A percentile compares a stretch with the other conserved stretches of the same genome.
Conservation (phyloP, 2,113 vertebrate species). For the Macheiramphus alcinus region DNA sequence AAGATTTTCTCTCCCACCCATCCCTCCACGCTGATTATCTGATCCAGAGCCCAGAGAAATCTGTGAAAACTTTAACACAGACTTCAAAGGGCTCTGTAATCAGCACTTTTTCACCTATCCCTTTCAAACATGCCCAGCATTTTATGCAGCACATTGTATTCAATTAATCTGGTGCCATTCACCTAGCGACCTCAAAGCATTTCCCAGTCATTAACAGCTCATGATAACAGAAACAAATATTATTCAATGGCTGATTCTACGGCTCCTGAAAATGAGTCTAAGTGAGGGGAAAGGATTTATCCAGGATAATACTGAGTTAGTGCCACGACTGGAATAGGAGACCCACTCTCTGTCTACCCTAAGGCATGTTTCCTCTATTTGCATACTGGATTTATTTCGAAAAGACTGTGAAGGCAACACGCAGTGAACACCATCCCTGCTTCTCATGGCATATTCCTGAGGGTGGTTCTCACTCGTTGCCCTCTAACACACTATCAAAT, state of each 20-base stretch:
- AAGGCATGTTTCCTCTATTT: not conserved
- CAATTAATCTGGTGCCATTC: not conserved
- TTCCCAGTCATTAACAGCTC: not conserved
- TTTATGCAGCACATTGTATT: not conserved
- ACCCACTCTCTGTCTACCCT: not conserved
- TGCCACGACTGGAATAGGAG: not conserved
- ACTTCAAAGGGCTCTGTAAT: not conserved
- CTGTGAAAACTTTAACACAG: not conserved
- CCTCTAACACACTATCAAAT: not conserved
- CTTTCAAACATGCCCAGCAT: not conserved
- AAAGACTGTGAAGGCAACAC: not conserved
- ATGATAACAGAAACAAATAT: not conserved
- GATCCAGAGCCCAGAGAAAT: not conserved
- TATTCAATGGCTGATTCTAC: not conserved
- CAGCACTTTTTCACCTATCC: not conserved
- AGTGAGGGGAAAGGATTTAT: not conserved
- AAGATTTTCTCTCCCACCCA: not conserved
- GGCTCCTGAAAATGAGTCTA: not conserved
- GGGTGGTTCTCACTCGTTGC: not conserved
- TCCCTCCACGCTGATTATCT: not conserved
- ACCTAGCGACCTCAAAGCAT: not conserved
- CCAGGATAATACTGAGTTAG: not conserved
- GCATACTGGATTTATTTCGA: not conserved
- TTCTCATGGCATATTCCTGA: not conserved
- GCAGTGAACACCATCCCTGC: not conserved